Percentiles rank a stretch among this genome's conserved stretches.
These are phyloP conservation scores for Ypsolopha sequella DNA, from an alignment of 2,888 invertebrate genomes.

Conservation along the genomic window DNA sequence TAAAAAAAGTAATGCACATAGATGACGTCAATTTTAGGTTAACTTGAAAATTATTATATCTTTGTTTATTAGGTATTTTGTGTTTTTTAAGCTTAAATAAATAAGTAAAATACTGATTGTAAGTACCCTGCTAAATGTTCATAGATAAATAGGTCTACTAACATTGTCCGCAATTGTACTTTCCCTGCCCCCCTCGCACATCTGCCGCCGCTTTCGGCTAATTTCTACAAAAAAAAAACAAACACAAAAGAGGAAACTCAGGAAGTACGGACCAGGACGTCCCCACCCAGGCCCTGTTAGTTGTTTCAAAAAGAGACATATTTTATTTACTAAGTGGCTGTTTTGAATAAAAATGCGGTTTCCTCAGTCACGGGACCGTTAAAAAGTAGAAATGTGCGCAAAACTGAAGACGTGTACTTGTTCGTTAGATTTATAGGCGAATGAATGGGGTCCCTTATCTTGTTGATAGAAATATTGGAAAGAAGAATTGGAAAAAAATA, in stretches of 20 bases:
- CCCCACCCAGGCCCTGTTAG: slow-evolving; percentile 54
- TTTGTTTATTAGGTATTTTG: too few relatives aligned
- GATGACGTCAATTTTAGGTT: too few relatives aligned
- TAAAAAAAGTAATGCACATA: too few relatives aligned
- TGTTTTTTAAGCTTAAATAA: too few relatives aligned
- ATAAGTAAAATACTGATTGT: too few relatives aligned
- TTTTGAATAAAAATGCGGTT: slow-evolving; percentile 68
- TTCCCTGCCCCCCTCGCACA: background rate
- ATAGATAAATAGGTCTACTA: too few relatives aligned
- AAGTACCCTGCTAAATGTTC: too few relatives aligned
- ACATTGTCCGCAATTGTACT: too few relatives aligned
- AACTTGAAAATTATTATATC: too few relatives aligned
- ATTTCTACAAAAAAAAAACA: background rate
- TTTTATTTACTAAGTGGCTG: slow-evolving; percentile 68
- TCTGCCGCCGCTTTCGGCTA: background rate
- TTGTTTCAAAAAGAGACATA: slow-evolving; percentile 60
- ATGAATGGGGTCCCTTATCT: background rate
- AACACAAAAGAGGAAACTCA: background rate
- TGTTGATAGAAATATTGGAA: too few relatives aligned
- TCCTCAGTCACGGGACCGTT: slow-evolving; percentile 36
- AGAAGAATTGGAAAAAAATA: too few relatives aligned
- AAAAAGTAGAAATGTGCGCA: slow-evolving; percentile 26
- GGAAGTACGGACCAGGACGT: slow-evolving; percentile 29
- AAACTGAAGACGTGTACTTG: background rate
- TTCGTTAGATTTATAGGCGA: slow-evolving; percentile 7